phyloP scores from a whole-genome alignment of 2,888 invertebrate genomes.

The Gymnocheta viridis region DNA sequence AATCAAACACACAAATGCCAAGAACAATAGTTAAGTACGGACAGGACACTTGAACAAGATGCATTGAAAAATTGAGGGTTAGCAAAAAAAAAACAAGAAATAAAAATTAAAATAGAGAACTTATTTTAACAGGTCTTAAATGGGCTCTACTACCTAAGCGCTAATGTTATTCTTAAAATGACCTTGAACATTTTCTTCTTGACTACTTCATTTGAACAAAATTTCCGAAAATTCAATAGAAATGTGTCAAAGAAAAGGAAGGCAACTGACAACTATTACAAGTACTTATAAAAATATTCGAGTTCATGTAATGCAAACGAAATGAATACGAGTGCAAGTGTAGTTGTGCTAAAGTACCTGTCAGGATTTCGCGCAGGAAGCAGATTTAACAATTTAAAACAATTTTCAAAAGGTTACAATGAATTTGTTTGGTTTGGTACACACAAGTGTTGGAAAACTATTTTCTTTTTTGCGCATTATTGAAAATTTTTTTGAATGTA shows the following conservation, averaged over 20 bases:
- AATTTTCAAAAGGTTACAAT: background rate
- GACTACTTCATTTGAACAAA: constrained; percentile 41
- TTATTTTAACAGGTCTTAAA: constrained; percentile 34
- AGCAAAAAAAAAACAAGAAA: background rate
- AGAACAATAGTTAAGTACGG: background rate
- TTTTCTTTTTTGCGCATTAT: background rate
- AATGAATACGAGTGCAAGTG: background rate
- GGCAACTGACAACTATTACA: background rate
- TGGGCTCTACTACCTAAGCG: constrained; percentile 46
- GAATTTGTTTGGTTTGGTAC: background rate
- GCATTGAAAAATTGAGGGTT: background rate
- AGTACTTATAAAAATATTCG: background rate
- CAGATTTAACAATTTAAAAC: constrained; percentile 10
- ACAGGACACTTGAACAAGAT: background rate
- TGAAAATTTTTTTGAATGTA: too few species aligned
- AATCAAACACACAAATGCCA: background rate
- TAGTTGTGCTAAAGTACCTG: constrained; percentile 7
- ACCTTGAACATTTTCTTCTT: constrained; percentile 59
- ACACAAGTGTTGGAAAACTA: constrained; percentile 15
- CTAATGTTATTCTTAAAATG: constrained; percentile 55
- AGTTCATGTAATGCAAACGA: background rate
- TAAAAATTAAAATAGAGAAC: background rate
- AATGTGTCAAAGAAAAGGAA: background rate
- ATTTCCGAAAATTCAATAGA: constrained; percentile 23
- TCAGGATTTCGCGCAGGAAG: background rate